A percentile compares a stretch with the other conserved stretches of the same genome.
These are phyloP conservation scores for Epinephelus lanceolatus DNA, from an alignment of 2,113 vertebrate genomes.

Conservation along the genomic window DNA sequence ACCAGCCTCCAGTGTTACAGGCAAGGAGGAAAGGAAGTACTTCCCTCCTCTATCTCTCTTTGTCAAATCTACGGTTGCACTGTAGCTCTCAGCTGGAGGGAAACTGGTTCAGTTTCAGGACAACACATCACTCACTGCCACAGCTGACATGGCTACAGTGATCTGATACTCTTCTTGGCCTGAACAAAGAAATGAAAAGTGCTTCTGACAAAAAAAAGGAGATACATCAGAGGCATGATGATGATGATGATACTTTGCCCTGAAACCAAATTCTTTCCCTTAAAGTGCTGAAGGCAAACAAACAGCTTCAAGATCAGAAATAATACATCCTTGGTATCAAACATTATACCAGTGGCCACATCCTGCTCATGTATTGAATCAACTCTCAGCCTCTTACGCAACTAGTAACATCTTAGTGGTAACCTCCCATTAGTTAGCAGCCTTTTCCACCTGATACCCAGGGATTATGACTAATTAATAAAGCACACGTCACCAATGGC, in stretches of 20 bases:
- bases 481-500: conserved; percentile 67
- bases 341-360: neutral
- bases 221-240: conserved; percentile 7
- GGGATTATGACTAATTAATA: conserved; percentile 81
- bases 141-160: conserved; percentile 35
- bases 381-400: conserved; percentile 20
- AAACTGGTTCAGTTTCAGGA: conserved; percentile 58
- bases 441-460: conserved; percentile 69
- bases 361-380: conserved; percentile 24
- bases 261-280: too few species aligned
- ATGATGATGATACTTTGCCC: too few species aligned
- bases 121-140: conserved; percentile 51
- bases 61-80: conserved; percentile 9
- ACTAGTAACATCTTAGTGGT: neutral
- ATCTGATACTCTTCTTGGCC: conserved; percentile 54
- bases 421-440: conserved; percentile 23
- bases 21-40: neutral
- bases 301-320: neutral
- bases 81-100: conserved; percentile 40
- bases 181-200: conserved; percentile 40
- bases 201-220: conserved; percentile 19
- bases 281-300: too few species aligned
- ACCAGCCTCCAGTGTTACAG: neutral
- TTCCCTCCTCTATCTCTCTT: neutral
- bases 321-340: neutral